These are phyloP conservation scores for Pseudochromis fuscus DNA, from an alignment of 2,797 vertebrate genomes.

Conservation along the genomic window DNA sequence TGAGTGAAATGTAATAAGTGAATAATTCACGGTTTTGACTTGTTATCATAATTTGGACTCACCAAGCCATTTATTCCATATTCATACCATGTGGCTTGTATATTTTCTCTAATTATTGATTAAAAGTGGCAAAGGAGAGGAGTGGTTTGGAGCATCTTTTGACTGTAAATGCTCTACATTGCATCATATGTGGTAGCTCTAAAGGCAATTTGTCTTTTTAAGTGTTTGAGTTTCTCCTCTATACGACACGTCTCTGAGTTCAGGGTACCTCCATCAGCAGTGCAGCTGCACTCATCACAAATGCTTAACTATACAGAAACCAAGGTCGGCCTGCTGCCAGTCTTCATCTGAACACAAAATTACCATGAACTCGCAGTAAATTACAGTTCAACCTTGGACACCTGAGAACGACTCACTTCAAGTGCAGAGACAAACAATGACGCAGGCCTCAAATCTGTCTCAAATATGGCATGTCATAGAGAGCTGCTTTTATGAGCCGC, in stretches of 20 bases:
- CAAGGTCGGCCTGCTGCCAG: conserved; percentile 34
- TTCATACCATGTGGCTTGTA: too few relatives aligned
- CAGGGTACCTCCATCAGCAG: background rate
- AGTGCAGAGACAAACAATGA: conserved; percentile 4
- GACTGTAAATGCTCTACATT: background rate
- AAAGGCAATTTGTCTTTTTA: background rate
- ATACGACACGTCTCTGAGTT: conserved; percentile 4
- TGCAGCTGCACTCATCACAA: background rate
- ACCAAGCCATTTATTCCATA: too few relatives aligned
- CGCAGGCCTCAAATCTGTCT: background rate
- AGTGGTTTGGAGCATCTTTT: background rate
- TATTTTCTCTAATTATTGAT: background rate
- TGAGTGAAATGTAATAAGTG: too few relatives aligned
- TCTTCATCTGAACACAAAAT: conserved; percentile 44
- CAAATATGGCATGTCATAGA: conserved; percentile 1
- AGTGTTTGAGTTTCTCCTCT: conserved; percentile 13
- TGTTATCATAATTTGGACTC: too few relatives aligned
- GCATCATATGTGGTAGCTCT: background rate
- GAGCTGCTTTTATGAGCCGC: conserved; percentile 14
- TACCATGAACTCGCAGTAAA: conserved; percentile 22
- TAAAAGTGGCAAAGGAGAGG: background rate
- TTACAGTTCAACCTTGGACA: conserved; percentile 52
- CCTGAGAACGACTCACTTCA: conserved; percentile 15
- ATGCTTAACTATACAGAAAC: conserved; percentile 18
- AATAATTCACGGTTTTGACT: too few relatives aligned